Base-by-base conservation (phyloP, 2,797 vertebrate genomes). In the Sebastes dallii region DNA sequence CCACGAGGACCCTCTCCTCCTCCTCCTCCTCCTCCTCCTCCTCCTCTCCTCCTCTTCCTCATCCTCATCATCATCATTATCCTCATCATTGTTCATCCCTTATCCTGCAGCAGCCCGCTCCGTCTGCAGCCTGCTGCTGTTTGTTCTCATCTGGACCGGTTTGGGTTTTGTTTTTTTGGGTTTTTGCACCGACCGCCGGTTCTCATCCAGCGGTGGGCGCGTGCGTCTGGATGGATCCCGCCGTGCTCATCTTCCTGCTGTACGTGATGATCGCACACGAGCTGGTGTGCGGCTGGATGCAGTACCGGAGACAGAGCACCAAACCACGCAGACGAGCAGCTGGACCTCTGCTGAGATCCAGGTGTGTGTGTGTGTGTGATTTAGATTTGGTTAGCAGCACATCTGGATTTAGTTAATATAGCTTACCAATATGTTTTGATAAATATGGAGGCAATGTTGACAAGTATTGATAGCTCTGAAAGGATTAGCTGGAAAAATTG, bases 191-290 rank as follows among this genome's bases (percentile, higher is more conserved):
- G 1, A 39, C 42, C 14, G 14, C 55, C 58, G 73, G 60, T 2
- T 24, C 10, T 65, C 20, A 29, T 54, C 81, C 77, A 58, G 82
- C 72, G 42, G 74, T 39, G 36, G 36, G 36, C 64, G 64, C 70
- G 62, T 25, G 72, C 65, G 20, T 79, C 10, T 89, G 92, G 1
- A 98, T 97, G 96, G 97, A 97, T 87, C 97, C 97, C 55, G 93
- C 95, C 34, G 92, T 98, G 93, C 96, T 97, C 59, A 97, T 97
- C 88, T 96, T 97, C 84, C 95, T 97, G 1, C 94, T 97, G 5
- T 98, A 98, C 3, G 74, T 98, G 81, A 96, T 97, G 96, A 98
- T 98, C 78, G 96, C 97, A 16, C 97, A 98, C 61, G 97, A 97
- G 88, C 91, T 98, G 90, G 93, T 98, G 71, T 97, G 97, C 4